A percentile compares a stretch with the other conserved stretches of the same genome.
These are phyloP conservation scores for Cyclura pinguis DNA, from an alignment of 2,797 vertebrate genomes.

Conservation along the genomic window DNA sequence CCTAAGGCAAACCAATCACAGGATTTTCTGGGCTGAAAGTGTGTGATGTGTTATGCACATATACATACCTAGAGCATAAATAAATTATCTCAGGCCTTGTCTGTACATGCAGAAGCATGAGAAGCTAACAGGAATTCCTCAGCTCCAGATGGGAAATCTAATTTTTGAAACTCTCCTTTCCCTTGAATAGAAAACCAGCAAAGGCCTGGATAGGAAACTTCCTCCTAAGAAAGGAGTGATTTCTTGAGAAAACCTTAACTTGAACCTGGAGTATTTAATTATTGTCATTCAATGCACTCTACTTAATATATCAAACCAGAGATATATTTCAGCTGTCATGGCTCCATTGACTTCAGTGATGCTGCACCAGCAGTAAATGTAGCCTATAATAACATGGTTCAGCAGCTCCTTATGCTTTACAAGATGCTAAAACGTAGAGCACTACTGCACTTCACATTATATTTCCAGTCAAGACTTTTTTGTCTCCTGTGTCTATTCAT, in stretches of 20 bases:
- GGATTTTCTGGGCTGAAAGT: no score
- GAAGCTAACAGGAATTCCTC: not conserved
- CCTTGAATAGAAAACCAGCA: not conserved
- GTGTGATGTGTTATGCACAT: not conserved
- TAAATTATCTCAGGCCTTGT: not conserved
- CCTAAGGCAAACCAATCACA: no score
- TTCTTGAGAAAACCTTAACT: not conserved
- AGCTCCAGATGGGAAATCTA: not conserved
- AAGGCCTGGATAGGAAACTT: not conserved
- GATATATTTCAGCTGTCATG: not conserved
- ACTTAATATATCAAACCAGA: not conserved
- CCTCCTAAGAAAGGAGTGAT: not conserved
- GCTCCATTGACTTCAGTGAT: slow-evolving; percentile 7
- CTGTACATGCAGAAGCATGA: not conserved
- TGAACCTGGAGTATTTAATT: not conserved
- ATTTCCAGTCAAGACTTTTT: not conserved
- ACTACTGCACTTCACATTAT: slow-evolving; percentile 4
- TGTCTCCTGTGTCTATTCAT: not conserved
- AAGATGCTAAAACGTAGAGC: slow-evolving; percentile 1
- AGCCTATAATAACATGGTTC: slow-evolving; percentile 30
- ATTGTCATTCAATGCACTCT: not conserved
- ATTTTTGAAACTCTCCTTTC: not conserved
- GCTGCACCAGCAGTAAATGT: slow-evolving; percentile 26
- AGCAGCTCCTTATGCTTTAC: slow-evolving; percentile 11
- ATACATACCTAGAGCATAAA: not conserved